Evolutionary conservation across 2,113 vertebrate genomes (phyloP).

Genomic region (Ciconia boyciana): DNA sequence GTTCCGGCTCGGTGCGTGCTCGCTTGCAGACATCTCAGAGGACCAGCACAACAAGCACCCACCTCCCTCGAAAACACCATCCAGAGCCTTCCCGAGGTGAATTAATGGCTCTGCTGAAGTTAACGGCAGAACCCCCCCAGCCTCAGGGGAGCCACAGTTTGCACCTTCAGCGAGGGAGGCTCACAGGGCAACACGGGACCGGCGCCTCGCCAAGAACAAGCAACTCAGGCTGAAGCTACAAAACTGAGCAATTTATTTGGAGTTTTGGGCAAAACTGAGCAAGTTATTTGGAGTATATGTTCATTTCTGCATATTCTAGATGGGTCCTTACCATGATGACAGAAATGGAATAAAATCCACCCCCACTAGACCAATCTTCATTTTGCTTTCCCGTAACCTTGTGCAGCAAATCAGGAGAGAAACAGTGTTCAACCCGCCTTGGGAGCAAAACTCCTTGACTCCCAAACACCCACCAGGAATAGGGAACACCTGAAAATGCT

Average conservation of each 20-base stretch:
- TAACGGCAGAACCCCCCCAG: neutral
- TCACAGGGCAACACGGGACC: fast-evolving
- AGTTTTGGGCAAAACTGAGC: neutral
- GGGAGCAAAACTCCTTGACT: neutral
- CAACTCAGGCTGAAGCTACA: neutral
- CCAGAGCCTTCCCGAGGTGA: neutral
- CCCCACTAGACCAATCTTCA: neutral
- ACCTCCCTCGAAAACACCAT: neutral
- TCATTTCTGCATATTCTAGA: neutral
- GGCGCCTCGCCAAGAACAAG: fast-evolving
- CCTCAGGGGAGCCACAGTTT: fast-evolving
- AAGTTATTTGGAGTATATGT: neutral
- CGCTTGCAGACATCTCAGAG: neutral
- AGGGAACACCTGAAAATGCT: neutral
- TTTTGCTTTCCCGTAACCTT: neutral
- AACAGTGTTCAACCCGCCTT: neutral
- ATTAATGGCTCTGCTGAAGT: neutral
- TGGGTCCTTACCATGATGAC: neutral
- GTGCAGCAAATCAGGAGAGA: neutral
- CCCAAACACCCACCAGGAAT: neutral
- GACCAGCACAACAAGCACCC: neutral
- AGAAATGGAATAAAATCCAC: neutral
- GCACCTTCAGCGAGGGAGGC: fast-evolving
- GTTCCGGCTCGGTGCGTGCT: fast-evolving
- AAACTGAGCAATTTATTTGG: neutral